Evolutionary conservation across 2,888 invertebrate genomes (phyloP).

Genomic region (Tachina fera): DNA sequence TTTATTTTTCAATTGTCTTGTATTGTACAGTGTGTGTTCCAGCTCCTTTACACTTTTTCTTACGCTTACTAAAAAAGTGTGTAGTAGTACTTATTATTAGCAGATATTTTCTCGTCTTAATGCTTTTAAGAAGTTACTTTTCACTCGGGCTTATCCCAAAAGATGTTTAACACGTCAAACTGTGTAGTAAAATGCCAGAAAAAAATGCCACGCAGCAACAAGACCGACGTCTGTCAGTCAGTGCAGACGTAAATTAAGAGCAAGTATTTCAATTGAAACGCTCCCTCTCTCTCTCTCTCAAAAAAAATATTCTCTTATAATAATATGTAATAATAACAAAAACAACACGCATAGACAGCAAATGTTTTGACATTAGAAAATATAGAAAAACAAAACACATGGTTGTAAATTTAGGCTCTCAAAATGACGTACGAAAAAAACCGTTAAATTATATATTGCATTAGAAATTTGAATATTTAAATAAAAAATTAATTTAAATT

Average conservation of each 20-base stretch:
- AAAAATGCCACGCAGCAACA: slow-evolving; percentile 78
- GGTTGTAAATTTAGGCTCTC: slow-evolving; percentile 13
- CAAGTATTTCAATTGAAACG: not conserved
- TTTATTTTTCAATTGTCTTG: slow-evolving; percentile 9
- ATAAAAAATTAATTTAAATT: too few species aligned
- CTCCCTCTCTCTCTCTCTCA: slow-evolving; percentile 11
- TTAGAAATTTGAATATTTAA: not conserved
- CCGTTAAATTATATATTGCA: not conserved
- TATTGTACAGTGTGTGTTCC: slow-evolving; percentile 30
- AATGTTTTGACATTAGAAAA: slow-evolving; percentile 28
- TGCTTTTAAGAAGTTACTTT: slow-evolving; percentile 19
- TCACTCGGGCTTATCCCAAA: slow-evolving; percentile 13
- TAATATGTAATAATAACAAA: not conserved
- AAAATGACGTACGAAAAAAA: not conserved
- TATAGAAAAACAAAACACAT: slow-evolving; percentile 34
- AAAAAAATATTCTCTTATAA: not conserved
- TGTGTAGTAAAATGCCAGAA: slow-evolving; percentile 64
- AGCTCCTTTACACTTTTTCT: slow-evolving; percentile 55
- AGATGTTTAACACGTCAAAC: slow-evolving; percentile 67
- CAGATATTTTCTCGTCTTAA: slow-evolving; percentile 32
- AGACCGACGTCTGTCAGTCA: slow-evolving; percentile 66
- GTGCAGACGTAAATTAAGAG: slow-evolving; percentile 69
- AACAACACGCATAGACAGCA: not conserved
- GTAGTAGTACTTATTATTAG: slow-evolving; percentile 43
- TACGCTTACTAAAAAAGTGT: slow-evolving; percentile 54